Conservation (phyloP, 2,888 invertebrate genomes). For the Drosophila pseudotalamancana region DNA sequence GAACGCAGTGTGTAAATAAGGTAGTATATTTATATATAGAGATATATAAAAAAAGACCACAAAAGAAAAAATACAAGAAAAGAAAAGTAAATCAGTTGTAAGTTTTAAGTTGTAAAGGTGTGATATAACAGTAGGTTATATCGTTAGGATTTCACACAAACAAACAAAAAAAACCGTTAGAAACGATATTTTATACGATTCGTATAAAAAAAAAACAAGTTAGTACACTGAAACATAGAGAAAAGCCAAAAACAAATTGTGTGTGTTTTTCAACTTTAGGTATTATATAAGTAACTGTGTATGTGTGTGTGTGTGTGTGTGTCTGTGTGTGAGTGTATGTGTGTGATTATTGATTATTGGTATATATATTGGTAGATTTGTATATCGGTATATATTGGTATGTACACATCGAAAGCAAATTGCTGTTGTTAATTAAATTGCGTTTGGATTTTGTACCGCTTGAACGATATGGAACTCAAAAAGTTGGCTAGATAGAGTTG, state of each 20-base stretch:
- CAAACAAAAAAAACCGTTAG: slow-evolving; percentile 33
- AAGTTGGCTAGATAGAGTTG: slow-evolving; percentile 47
- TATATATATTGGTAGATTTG: slow-evolving; percentile 30
- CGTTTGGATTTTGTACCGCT: slow-evolving; percentile 41
- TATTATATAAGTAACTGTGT: slow-evolving; percentile 30
- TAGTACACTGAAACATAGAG: slow-evolving; percentile 47
- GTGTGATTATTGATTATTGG: slow-evolving; percentile 32
- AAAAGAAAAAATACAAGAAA: slow-evolving; percentile 53
- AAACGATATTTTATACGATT: slow-evolving; percentile 29
- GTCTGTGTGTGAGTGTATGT: slow-evolving; percentile 19
- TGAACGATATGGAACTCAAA: slow-evolving; percentile 37
- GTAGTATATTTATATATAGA: slow-evolving; percentile 53
- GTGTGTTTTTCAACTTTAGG: slow-evolving; percentile 22
- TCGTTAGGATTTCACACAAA: slow-evolving; percentile 10
- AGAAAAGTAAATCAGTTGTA: slow-evolving; percentile 34
- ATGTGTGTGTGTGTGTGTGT: slow-evolving; percentile 11
- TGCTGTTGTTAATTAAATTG: slow-evolving; percentile 48
- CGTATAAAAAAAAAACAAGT: background rate
- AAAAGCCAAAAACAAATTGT: slow-evolving; percentile 49
- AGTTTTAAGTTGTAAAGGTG: slow-evolving; percentile 12
- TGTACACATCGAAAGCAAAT: slow-evolving; percentile 73
- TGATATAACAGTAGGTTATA: slow-evolving; percentile 44
- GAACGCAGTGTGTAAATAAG: slow-evolving; percentile 76
- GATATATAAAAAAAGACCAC: slow-evolving; percentile 51
- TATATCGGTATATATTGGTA: slow-evolving; percentile 40